Percentiles rank a stretch among this genome's conserved stretches.
Evolutionary conservation across 64 coral and sea anemone genomes (phyloP).

Genomic region (Anthopleura sola): DNA sequence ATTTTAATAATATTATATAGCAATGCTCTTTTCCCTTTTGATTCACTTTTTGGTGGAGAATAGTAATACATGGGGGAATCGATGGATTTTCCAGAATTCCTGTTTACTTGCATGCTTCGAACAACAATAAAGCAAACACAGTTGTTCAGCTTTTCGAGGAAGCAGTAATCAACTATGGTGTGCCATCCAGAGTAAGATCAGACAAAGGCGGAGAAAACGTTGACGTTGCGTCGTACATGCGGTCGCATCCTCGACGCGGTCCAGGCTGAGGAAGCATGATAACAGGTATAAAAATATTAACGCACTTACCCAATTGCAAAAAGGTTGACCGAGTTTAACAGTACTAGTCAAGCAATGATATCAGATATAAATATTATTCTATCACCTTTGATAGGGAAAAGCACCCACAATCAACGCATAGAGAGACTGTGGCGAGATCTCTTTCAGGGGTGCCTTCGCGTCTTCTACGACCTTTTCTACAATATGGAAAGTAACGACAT

Average conservation of each 20-base stretch:
- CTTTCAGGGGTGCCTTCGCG: conserved; percentile 26
- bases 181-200: conserved; percentile 6
- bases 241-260: background rate
- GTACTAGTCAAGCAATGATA: no score
- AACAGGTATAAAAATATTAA: conserved; percentile 8
- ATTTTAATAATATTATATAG: no score
- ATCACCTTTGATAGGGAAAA: conserved; percentile 13
- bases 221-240: conserved; percentile 4
- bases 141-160: background rate
- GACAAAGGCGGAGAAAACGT: conserved; percentile 29
- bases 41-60: conserved; percentile 13
- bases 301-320: background rate
- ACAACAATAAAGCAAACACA: conserved; percentile 9
- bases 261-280: conserved; percentile 35
- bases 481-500: conserved; percentile 26
- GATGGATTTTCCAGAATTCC: conserved; percentile 26
- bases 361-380: no score
- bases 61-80: conserved; percentile 23
- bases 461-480: conserved; percentile 57
- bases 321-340: no score
- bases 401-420: conserved; percentile 46
- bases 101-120: conserved; percentile 5
- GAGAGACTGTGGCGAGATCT: conserved; percentile 56
- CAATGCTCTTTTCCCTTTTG: no score
- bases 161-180: conserved; percentile 7